phyloP scores from a whole-genome alignment of 2,797 vertebrate species.

The Epinephelus awoara region DNA sequence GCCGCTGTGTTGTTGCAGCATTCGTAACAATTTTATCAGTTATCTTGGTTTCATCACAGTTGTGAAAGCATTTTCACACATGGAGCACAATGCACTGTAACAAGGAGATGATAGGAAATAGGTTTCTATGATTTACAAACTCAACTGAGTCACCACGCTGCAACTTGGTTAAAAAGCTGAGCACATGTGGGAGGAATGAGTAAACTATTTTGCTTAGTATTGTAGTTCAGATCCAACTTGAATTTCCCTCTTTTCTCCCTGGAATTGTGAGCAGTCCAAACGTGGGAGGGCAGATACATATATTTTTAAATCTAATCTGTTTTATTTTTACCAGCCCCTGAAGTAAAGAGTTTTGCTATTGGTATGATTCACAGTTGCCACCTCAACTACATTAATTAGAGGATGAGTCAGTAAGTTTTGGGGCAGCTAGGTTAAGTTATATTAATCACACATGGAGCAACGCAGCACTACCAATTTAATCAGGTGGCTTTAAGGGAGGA shows the following conservation, averaged over 20 bases:
- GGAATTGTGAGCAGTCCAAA: neutral
- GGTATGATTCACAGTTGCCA: slow-evolving; percentile 21
- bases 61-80: slow-evolving; percentile 13
- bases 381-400: slow-evolving; percentile 33
- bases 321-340: slow-evolving; percentile 7
- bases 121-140: neutral
- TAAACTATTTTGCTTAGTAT: neutral
- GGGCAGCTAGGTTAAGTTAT: slow-evolving; percentile 22
- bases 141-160: slow-evolving; percentile 1
- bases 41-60: neutral
- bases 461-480: neutral
- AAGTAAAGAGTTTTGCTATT: slow-evolving; percentile 1
- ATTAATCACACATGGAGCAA: slow-evolving; percentile 23
- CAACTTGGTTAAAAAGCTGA: neutral
- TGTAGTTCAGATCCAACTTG: neutral
- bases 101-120: slow-evolving; percentile 7
- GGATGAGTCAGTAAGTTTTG: slow-evolving; percentile 30
- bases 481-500: neutral
- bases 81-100: neutral
- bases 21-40: slow-evolving; percentile 6
- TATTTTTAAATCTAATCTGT: neutral
- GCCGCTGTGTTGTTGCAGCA: slow-evolving; percentile 5
- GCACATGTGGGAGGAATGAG: slow-evolving; percentile 6
- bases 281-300: neutral
- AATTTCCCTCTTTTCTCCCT: neutral